Evolutionary conservation across 2,113 vertebrate genomes (phyloP).

Genomic region (Mus musculus): GRCm39 chr16:45453501-45454000

Average conservation of each 20-base stretch:
- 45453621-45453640: background rate
- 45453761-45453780: background rate
- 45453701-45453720: background rate
- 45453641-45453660: background rate
- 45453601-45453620: background rate
- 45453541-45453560: background rate
- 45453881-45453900: background rate
- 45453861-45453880: background rate
- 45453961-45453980: background rate
- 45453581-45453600: background rate
- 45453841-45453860: background rate
- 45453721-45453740: background rate
- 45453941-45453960: accelerated
- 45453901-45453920: background rate
- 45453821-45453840: background rate
- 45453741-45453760: background rate
- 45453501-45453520: background rate
- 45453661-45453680: background rate
- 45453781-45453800: background rate
- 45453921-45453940: background rate
- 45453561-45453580: background rate
- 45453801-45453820: background rate
- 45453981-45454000: background rate
- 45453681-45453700: background rate
- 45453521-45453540: background rate